Percentiles rank a stretch among this genome's conserved stretches.
Conservation (phyloP, 2,797 vertebrate genomes). For the Takifugu ocellatus region DNA sequence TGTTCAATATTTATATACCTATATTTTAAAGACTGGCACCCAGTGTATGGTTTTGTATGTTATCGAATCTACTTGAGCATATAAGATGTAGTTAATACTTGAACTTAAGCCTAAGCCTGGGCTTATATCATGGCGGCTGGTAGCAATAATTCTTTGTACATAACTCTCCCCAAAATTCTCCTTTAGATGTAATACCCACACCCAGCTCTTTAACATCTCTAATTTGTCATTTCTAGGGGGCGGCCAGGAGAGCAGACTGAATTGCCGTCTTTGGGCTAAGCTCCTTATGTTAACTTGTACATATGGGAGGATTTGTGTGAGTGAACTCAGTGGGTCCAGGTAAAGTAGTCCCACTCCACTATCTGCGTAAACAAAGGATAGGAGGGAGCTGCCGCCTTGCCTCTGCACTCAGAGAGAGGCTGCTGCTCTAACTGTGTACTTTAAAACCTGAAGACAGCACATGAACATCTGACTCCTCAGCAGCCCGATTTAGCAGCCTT, state of each 20-base stretch:
- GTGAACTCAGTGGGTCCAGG: constrained; percentile 71
- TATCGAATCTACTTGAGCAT: constrained; percentile 56
- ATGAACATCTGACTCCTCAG: constrained; percentile 63
- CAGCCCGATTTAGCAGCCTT: constrained; percentile 65
- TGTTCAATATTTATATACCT: constrained; percentile 17
- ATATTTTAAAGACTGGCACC: constrained; percentile 28
- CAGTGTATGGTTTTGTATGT: constrained; percentile 47
- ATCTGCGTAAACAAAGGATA: constrained; percentile 75
- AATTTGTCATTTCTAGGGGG: constrained; percentile 78
- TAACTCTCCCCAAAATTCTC: constrained; percentile 70
- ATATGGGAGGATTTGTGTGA: constrained; percentile 76
- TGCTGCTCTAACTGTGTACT: constrained; percentile 47
- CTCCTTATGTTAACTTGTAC: constrained; percentile 79
- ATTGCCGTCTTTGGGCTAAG: constrained; percentile 76
- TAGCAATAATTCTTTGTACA: constrained; percentile 69
- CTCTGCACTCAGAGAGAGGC: constrained; percentile 55
- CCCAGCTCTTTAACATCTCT: constrained; percentile 80
- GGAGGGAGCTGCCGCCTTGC: constrained; percentile 52
- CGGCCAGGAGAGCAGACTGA: constrained; percentile 61
- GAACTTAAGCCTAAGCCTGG: constrained; percentile 73
- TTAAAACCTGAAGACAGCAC: constrained; percentile 63
- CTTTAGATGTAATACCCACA: constrained; percentile 74
- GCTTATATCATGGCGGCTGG: constrained; percentile 61
- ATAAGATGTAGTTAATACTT: constrained; percentile 65
- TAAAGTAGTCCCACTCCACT: constrained; percentile 70